phyloP scores from a whole-genome alignment of 2,113 vertebrate genomes.

The Passer domesticus region DNA sequence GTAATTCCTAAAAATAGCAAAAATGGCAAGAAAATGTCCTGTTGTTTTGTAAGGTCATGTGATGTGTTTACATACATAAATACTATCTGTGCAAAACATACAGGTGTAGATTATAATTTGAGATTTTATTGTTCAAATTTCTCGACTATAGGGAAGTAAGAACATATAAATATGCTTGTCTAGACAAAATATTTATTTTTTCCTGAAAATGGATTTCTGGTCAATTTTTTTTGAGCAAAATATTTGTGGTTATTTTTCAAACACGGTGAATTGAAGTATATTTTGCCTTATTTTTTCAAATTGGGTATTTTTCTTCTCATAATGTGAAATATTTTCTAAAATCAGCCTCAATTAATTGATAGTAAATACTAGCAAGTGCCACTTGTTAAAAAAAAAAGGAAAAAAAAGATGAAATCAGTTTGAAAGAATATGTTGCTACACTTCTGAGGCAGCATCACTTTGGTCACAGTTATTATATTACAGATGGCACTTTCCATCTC shows the following conservation, averaged over 20 bases:
- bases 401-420: background rate
- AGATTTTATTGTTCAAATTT: accelerated
- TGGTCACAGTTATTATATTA: conserved; percentile 13
- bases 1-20: background rate
- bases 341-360: background rate
- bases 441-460: background rate
- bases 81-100: background rate
- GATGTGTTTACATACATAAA: background rate
- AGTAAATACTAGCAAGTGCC: background rate
- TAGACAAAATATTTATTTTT: background rate
- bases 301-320: background rate
- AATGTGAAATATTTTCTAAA: background rate
- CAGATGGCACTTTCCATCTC: conserved; percentile 29
- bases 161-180: background rate
- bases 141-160: background rate
- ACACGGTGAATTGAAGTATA: background rate
- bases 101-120: background rate
- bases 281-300: background rate
- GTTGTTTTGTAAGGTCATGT: background rate
- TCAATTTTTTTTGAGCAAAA: background rate
- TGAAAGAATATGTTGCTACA: background rate
- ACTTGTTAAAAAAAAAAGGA: background rate
- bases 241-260: accelerated
- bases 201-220: accelerated
- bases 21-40: background rate